Percentiles rank a stretch among this genome's conserved stretches.
Conservation (phyloP, 1,140 invertebrate species). For the Saccostrea echinata region DNA sequence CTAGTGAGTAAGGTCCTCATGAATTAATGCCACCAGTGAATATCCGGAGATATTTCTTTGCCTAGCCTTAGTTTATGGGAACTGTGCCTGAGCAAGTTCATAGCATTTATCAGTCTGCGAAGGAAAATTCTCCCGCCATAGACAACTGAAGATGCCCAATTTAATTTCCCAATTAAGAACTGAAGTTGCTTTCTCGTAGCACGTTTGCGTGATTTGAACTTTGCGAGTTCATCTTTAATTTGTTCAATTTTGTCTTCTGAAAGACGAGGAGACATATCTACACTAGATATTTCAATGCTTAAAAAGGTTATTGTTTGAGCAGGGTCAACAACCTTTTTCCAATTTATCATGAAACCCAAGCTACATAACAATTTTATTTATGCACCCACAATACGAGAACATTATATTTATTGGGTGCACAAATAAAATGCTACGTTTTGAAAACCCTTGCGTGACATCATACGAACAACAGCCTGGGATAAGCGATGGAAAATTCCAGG, state of each 20-base stretch:
- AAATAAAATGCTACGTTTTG: too few relatives aligned
- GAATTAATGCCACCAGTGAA: conserved; percentile 50
- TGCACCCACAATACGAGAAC: not conserved
- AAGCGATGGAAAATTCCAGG: conserved; percentile 40
- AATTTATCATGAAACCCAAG: conserved; percentile 50
- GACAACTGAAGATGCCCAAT: conserved; percentile 45
- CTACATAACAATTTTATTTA: conserved; percentile 35
- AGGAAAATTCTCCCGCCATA: conserved; percentile 45
- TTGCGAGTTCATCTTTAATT: not conserved
- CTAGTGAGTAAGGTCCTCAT: conserved; percentile 32
- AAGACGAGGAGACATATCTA: not conserved
- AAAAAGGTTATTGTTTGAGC: not conserved
- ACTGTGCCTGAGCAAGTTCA: not conserved
- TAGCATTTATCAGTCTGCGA: conserved; percentile 41
- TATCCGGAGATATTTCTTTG: conserved; percentile 22
- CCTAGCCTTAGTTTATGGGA: conserved; percentile 36
- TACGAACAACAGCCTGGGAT: conserved; percentile 42
- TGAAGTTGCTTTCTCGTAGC: conserved; percentile 48
- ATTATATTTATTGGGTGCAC: conserved; percentile 35
- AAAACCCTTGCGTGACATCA: conserved; percentile 26
- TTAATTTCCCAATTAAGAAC: conserved; percentile 47
- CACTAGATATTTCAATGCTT: not conserved
- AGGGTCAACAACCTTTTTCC: conserved; percentile 44
- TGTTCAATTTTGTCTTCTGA: not conserved
- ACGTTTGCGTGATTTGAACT: conserved; percentile 44